Evolutionary conservation across 2,888 invertebrate species (phyloP).

Genomic region (Cheilosia scutellata): DNA sequence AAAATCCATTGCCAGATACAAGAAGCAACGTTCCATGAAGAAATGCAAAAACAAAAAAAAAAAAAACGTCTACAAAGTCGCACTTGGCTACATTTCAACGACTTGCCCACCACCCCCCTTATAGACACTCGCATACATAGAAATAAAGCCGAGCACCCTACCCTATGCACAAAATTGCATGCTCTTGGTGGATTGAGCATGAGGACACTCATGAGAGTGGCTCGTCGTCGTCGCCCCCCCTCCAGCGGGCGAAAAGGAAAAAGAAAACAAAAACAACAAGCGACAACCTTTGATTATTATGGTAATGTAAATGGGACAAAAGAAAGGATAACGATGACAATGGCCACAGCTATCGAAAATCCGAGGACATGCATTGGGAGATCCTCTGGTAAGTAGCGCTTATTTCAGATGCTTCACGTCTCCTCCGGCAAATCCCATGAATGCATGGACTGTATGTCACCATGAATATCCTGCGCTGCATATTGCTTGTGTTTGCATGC

Average conservation of each 20-base stretch:
- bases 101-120: not conserved
- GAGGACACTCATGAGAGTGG: constrained; percentile 7
- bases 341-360: constrained; percentile 63
- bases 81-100: constrained; percentile 58
- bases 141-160: constrained; percentile 1
- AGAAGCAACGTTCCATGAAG: constrained; percentile 42
- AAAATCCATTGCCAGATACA: constrained; percentile 57
- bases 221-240: not conserved
- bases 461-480: constrained; percentile 17
- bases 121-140: not conserved
- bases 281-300: constrained; percentile 58
- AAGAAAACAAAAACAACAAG: constrained; percentile 20
- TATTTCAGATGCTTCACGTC: constrained; percentile 30
- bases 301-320: constrained; percentile 65
- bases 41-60: constrained; percentile 7
- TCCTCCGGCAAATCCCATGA: constrained; percentile 9
- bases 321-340: constrained; percentile 64
- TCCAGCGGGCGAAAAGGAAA: not conserved
- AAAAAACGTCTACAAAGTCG: constrained; percentile 57
- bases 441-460: constrained; percentile 11
- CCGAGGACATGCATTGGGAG: constrained; percentile 56
- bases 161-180: constrained; percentile 19
- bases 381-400: constrained; percentile 49
- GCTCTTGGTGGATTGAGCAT: constrained; percentile 1
- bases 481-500: not conserved